Evolutionary conservation across 1,140 invertebrate genomes (phyloP), one percentile per base, ranked within the genome.

Genomic region (Achroia grisella): DNA sequence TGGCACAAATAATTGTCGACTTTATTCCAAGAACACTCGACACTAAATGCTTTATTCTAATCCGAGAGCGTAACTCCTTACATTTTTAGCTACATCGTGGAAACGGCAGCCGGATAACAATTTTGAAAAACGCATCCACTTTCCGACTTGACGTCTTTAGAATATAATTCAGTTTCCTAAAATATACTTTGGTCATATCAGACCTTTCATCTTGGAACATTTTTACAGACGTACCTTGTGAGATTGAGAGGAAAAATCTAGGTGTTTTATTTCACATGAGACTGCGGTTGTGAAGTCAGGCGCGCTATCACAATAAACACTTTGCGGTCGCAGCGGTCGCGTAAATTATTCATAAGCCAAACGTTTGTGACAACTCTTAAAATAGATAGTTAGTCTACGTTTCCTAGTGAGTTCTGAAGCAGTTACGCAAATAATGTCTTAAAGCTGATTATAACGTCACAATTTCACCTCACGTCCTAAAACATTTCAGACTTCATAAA

Each of bases 201-300:
- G 17, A 23, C 17, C 17, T 23, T 23, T 2, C 6, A 6, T 23
- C 6, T 3, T 23, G 2, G 6, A 23, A 31, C 39, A 44, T 64
- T 77, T n/a, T 29, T 40, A 40, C 44, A 71, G 56, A 73, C 54
- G 52, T 72, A 66, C 57, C 64, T 74, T 56, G 39, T 52, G 64
- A 71, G 62, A 77, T 73, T 70, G 69, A 69, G 68, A 68, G 68
- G 68, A 72, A 80, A 76, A 83, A 77, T 83, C 67, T 79, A 75
- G 71, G 71, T 79, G 71, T 74, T 83, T 83, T 80, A 83, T 82
- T 78, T 68, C 68, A 64, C 63, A 71, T 59, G 64, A 78, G 65
- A 70, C 59, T 61, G 62, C 60, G 63, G 65, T 62, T 65, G 60
- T 64, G 67, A 65, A 72, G 56, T 50, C 62, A 71, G 57, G 49